Evolutionary conservation across 1,140 invertebrate species (phyloP).

Genomic region (Agrypnia vestita): DNA sequence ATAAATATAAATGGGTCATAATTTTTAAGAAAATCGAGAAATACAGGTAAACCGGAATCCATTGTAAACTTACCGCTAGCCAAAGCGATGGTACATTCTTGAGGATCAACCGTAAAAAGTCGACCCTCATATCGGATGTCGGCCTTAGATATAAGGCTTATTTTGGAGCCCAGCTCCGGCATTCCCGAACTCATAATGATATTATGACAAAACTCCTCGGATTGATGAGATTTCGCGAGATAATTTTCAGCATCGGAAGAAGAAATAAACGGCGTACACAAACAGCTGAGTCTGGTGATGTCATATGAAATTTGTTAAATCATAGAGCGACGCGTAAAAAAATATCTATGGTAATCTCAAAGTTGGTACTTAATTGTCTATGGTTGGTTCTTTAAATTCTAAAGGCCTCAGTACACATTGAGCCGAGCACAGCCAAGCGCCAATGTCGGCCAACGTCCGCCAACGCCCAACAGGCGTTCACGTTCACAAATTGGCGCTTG

Average conservation of each 20-base stretch:
- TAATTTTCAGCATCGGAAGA: conserved; percentile 67
- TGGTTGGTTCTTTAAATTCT: too few species aligned
- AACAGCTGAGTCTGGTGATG: conserved; percentile 67
- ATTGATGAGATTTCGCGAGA: conserved; percentile 72
- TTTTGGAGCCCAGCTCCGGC: conserved; percentile 99
- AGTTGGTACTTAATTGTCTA: too few species aligned
- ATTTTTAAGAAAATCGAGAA: conserved; percentile 14
- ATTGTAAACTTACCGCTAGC: conserved; percentile 90
- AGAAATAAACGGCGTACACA: conserved; percentile 70
- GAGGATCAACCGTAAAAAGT: conserved; percentile 98
- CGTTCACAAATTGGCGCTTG: too few species aligned
- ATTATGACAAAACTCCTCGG: conserved; percentile 61
- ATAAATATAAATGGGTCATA: neutral
- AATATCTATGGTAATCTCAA: too few species aligned
- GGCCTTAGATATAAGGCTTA: conserved; percentile 99
- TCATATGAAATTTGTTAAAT: conserved; percentile 24
- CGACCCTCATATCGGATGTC: conserved; percentile 99
- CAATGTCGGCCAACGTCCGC: too few species aligned
- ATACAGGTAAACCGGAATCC: conserved; percentile 60
- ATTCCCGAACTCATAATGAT: conserved; percentile 74
- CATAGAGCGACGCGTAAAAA: too few species aligned
- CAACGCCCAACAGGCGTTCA: too few species aligned
- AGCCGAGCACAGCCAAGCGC: too few species aligned
- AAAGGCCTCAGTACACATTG: too few species aligned
- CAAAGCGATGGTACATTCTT: conserved; percentile 99